phyloP scores from a whole-genome alignment of 2,888 invertebrate genomes.

The Yponomeuta cagnagella region DNA sequence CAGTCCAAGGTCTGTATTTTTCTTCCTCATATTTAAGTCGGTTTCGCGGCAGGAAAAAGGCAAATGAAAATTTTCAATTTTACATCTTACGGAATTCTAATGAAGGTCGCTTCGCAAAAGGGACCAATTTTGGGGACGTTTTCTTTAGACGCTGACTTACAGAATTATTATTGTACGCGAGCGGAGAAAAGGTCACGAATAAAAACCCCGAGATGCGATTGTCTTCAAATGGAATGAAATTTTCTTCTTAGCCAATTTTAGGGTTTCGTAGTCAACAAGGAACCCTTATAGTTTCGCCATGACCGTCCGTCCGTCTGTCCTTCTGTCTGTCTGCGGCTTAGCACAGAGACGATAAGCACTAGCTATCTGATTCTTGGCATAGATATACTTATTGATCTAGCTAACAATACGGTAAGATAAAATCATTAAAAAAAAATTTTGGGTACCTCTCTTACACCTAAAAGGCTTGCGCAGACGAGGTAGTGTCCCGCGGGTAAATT shows the following conservation, averaged over 20 bases:
- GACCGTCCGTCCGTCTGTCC: too few relatives aligned
- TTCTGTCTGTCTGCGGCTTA: too few relatives aligned
- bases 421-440: too few relatives aligned
- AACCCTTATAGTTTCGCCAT: too few relatives aligned
- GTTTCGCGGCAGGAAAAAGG: background rate
- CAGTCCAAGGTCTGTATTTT: constrained; percentile 11
- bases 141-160: background rate
- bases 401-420: too few relatives aligned
- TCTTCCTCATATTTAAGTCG: constrained; percentile 9
- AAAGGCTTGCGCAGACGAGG: too few relatives aligned
- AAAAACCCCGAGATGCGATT: background rate
- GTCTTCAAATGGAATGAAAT: background rate
- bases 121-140: constrained; percentile 1
- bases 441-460: too few relatives aligned
- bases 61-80: constrained; percentile 16
- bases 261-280: too few relatives aligned
- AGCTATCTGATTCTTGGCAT: too few relatives aligned
- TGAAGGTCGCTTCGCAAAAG: constrained; percentile 7
- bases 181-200: background rate
- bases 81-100: constrained; percentile 16
- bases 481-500: too few relatives aligned
- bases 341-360: too few relatives aligned
- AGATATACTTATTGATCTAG: too few relatives aligned
- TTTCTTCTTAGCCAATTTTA: background rate
- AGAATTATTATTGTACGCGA: background rate